Conservation (phyloP, 2,888 invertebrate species). For the Callinectes sapidus region DNA sequence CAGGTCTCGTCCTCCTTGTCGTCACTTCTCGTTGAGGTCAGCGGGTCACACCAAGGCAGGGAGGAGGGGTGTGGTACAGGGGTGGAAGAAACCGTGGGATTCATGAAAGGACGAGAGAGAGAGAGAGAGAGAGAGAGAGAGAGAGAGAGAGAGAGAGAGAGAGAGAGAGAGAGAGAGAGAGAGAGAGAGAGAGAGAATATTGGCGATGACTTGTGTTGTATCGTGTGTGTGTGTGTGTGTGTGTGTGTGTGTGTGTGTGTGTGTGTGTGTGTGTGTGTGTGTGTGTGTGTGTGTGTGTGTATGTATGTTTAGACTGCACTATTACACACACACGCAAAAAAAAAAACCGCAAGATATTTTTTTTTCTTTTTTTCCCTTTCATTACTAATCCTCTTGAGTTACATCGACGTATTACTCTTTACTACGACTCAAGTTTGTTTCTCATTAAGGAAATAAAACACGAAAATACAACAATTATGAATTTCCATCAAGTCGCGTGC, state of each 20-base stretch:
- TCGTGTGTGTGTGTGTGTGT: constrained; percentile 44
- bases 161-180: constrained; percentile 41
- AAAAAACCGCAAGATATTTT: neutral
- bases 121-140: neutral
- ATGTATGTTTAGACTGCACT: constrained; percentile 8
- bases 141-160: constrained; percentile 12
- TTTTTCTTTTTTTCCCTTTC: neutral
- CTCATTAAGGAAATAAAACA: neutral
- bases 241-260: constrained; percentile 49
- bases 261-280: constrained; percentile 44
- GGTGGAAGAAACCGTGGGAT: neutral
- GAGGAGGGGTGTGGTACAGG: neutral
- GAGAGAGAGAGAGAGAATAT: constrained; percentile 20
- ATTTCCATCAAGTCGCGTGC: neutral
- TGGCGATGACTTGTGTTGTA: neutral
- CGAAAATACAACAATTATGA: neutral
- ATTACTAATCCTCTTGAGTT: neutral
- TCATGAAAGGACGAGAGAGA: neutral
- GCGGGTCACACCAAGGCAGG: neutral
- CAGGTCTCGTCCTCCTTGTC: constrained; percentile 17
- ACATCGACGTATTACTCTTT: neutral
- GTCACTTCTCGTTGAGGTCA: constrained; percentile 46
- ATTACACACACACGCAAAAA: neutral
- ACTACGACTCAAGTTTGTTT: neutral
- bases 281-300: constrained; percentile 49